These are phyloP conservation scores for Uromys caudimaculatus DNA, from an alignment of 2,797 vertebrate genomes.

Conservation along the genomic window DNA sequence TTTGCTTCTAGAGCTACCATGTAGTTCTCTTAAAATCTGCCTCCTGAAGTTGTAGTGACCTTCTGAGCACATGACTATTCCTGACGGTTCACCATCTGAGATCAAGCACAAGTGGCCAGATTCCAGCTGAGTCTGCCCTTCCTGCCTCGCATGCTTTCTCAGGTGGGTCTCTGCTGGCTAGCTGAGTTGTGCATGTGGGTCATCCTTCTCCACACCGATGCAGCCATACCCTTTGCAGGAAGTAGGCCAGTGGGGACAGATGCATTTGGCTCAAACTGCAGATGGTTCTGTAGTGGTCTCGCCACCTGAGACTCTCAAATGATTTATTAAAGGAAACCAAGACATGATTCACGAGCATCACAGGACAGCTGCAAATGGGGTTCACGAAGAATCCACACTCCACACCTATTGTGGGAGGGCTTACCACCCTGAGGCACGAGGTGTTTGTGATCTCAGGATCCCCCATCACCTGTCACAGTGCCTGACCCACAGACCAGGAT, in stretches of 20 bases:
- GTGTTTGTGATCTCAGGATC: neutral
- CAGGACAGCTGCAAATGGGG: neutral
- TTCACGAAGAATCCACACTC: neutral
- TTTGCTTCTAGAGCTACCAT: neutral
- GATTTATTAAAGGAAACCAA: neutral
- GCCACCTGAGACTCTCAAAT: neutral
- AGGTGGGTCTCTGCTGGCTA: neutral
- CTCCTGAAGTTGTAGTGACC: neutral
- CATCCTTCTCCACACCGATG: neutral
- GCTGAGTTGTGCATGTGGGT: neutral
- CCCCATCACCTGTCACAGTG: too few relatives aligned
- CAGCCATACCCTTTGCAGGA: neutral
- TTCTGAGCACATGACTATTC: neutral
- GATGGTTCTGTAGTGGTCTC: neutral
- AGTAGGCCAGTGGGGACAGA: neutral
- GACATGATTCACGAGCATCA: neutral
- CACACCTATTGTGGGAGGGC: fast-evolving
- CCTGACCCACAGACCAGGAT: neutral
- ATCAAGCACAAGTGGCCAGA: neutral
- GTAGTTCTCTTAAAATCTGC: neutral
- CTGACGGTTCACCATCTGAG: too few relatives aligned
- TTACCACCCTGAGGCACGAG: neutral
- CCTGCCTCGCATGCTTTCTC: too few relatives aligned
- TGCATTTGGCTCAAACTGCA: neutral
- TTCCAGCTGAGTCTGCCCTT: neutral